A percentile compares a stretch with the other conserved stretches of the same genome.
Conservation (phyloP, 2,797 vertebrate species). For the Distichodus sexfasciatus region DNA sequence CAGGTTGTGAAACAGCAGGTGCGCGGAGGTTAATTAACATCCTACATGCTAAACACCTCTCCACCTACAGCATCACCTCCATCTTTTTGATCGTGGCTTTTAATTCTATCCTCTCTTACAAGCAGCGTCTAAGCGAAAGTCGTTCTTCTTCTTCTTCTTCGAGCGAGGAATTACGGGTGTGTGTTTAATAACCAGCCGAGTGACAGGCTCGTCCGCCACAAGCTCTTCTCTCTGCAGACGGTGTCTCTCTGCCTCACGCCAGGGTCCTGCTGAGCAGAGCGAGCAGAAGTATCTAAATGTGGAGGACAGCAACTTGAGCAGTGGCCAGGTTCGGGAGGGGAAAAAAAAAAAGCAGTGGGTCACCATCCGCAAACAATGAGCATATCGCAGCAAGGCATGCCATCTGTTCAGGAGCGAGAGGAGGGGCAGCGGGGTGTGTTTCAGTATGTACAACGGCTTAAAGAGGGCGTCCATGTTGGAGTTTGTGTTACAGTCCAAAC, state of each 20-base stretch:
- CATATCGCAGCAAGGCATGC: conserved; percentile 44
- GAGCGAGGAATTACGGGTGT: conserved; percentile 5
- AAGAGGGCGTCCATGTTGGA: conserved; percentile 37
- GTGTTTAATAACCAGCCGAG: conserved; percentile 34
- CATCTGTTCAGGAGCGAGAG: conserved; percentile 57
- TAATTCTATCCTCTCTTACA: too few relatives aligned
- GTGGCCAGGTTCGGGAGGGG: conserved; percentile 57
- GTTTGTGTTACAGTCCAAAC: conserved; percentile 6
- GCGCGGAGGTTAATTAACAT: not conserved
- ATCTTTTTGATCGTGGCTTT: too few relatives aligned
- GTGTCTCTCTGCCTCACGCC: conserved; percentile 11
- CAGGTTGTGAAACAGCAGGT: not conserved
- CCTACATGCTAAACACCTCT: not conserved
- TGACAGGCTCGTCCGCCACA: conserved; percentile 10
- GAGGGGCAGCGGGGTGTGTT: conserved; percentile 42
- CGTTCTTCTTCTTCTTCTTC: not conserved
- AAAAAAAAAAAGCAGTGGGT: conserved; percentile 55
- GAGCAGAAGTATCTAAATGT: conserved; percentile 51
- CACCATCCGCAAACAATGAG: conserved; percentile 59
- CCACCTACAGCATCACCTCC: too few relatives aligned
- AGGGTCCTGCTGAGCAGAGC: conserved; percentile 36
- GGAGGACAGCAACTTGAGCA: conserved; percentile 44
- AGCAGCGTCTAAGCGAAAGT: too few relatives aligned
- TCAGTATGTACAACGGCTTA: conserved; percentile 45
- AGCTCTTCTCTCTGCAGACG: conserved; percentile 15